Percentiles rank a stretch among this genome's conserved stretches.
phyloP scores from a whole-genome alignment of 2,113 vertebrate species.

The Heloderma charlesbogerti region DNA sequence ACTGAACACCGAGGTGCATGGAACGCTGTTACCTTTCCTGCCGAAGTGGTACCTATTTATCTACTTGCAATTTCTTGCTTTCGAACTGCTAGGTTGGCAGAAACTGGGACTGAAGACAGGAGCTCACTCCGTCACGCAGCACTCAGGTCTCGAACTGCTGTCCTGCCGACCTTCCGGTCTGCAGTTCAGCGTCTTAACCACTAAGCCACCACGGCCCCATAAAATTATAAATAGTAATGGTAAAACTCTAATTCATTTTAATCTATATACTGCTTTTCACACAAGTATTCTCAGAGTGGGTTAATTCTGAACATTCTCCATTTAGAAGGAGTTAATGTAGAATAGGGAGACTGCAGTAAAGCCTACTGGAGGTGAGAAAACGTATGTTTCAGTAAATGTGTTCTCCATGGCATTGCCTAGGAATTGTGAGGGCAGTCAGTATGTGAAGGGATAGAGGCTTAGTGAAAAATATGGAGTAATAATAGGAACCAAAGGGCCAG shows the following conservation, averaged over 20 bases:
- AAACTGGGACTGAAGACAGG: no score
- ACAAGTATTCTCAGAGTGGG: not conserved
- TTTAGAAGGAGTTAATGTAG: not conserved
- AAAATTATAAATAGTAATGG: no score
- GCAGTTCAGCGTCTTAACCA: no score
- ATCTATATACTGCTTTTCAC: not conserved
- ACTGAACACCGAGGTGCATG: no score
- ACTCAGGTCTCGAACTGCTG: no score
- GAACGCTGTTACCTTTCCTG: no score
- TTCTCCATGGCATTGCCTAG: not conserved
- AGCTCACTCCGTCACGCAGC: no score
- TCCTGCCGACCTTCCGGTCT: no score
- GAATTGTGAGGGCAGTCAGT: not conserved
- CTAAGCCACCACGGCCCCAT: no score
- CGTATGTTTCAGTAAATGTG: not conserved
- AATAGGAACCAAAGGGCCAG: slow-evolving; percentile 20
- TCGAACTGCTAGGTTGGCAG: no score
- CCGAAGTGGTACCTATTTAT: no score
- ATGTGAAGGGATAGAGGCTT: not conserved
- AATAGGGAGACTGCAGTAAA: not conserved
- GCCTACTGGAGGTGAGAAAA: not conserved
- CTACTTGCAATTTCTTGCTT: no score
- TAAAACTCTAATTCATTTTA: not conserved
- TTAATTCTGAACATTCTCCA: not conserved
- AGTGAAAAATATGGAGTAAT: not conserved